Evolutionary conservation across 1,140 invertebrate species (phyloP).

Genomic region (Drosophila ambigua): DNA sequence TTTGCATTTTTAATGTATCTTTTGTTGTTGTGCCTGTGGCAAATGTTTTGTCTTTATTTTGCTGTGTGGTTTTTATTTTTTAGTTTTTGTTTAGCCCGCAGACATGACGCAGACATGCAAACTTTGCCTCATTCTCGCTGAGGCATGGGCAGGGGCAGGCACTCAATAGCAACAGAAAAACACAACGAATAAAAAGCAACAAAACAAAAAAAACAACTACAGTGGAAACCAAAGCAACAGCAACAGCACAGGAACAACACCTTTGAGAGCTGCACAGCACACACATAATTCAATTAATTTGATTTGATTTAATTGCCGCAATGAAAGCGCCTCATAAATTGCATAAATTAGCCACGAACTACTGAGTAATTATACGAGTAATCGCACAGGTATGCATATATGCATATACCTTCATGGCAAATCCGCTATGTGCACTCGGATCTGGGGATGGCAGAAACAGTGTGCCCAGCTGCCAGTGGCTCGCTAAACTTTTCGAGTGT

Average conservation of each 20-base stretch:
- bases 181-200: background rate
- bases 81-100: constrained; percentile 43
- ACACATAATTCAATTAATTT: constrained; percentile 70
- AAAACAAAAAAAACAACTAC: background rate
- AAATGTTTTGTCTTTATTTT: constrained; percentile 52
- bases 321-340: constrained; percentile 59
- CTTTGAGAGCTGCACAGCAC: constrained; percentile 36
- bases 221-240: constrained; percentile 1
- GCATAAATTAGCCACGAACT: constrained; percentile 54
- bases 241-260: constrained; percentile 33
- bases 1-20: constrained; percentile 59
- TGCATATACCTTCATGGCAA: no score
- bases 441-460: no score
- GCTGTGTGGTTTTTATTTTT: constrained; percentile 22
- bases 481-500: no score
- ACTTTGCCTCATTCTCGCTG: constrained; percentile 17
- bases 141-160: constrained; percentile 2
- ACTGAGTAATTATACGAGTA: constrained; percentile 28
- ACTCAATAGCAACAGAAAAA: constrained; percentile 6
- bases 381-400: no score
- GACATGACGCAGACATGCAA: constrained; percentile 58
- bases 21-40: constrained; percentile 35
- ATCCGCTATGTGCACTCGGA: no score
- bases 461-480: no score
- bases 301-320: constrained; percentile 69